Base-by-base conservation (phyloP, 1,140 invertebrate genomes). In the Nasonia vitripennis region DNA sequence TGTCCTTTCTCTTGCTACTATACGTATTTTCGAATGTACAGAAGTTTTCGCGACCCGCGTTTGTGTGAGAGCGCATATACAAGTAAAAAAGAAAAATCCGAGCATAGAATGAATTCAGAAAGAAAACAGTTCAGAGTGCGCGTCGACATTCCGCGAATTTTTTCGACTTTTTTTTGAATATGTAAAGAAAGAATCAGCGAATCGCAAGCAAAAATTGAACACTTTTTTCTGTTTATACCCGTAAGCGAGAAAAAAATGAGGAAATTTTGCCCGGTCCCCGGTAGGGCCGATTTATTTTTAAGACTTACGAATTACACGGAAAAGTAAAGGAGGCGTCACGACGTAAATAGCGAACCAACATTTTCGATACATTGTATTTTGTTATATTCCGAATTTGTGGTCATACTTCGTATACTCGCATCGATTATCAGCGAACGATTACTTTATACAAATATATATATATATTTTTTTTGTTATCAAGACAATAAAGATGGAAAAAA, bases 401-500 rank as follows among this genome's bases (percentile, higher is more conserved):
- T 77, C n/a, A 62, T 62, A 77, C 74, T 83, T 83, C 77, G 55
- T 62, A 62, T 62, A 67, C 75, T 83, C 73, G 51, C 55, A 70
- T n/a, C 73, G 20, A 83, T 68, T 78, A 78, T 70, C 17, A 41
- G 77, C 48, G 45, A 84, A 84, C 34, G 62, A 79, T 84, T 55
- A 68, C 48, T 84, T 79, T 78, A 27, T 73, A n/a, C 7, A n/a
- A n/a, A 62, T n/a, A 71, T 71, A 34, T 71, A 34, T 14, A 78
- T 78, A 41, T 75, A 70, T 73, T 79, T 45, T 14, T 73, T 84
- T 70, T 78, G 62, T 87, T 86, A 71, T 87, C 62, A 83, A 87
- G 87, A 89, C 87, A 88, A 89, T 89, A 89, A 89, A 86, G 67
- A 34, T 37, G 82, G 73, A 67, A 31, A 75, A 77, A 51, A 77